Evolutionary conservation across 2,888 invertebrate genomes (phyloP).

Genomic region (Meteorus cinctellus): DNA sequence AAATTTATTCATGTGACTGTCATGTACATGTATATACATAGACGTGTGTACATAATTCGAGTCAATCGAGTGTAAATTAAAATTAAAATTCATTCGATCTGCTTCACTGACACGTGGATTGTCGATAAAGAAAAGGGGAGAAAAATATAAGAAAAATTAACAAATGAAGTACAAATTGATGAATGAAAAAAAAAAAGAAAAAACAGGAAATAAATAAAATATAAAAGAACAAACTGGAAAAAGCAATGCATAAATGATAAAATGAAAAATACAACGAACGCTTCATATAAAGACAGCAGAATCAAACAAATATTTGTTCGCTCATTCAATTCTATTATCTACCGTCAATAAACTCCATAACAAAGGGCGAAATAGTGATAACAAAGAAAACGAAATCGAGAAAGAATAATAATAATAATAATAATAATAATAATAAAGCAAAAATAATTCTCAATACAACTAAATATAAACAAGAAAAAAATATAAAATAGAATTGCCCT

Average conservation of each 20-base stretch:
- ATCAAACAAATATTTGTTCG: not conserved
- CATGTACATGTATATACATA: conserved; percentile 29
- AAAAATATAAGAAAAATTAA: not conserved
- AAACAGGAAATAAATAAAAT: not conserved
- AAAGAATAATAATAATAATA: not conserved
- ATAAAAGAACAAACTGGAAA: too few species aligned
- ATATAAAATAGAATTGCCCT: not conserved
- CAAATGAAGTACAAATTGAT: not conserved
- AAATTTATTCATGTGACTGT: conserved; percentile 37
- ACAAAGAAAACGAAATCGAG: not conserved
- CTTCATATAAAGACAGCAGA: not conserved
- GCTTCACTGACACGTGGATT: not conserved
- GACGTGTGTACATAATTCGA: conserved; percentile 8
- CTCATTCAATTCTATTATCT: not conserved
- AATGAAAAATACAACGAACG: not conserved
- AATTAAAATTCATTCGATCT: conserved; percentile 25
- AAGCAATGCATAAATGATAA: too few species aligned
- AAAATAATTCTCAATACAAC: too few species aligned
- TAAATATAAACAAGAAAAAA: not conserved
- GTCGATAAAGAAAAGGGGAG: too few species aligned
- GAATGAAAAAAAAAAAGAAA: conserved; percentile 6
- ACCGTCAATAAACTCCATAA: not conserved
- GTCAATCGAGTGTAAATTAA: conserved; percentile 38
- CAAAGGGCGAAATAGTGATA: not conserved
- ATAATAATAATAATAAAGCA: not conserved